A percentile compares a stretch with the other conserved stretches of the same genome.
Evolutionary conservation across 2,888 invertebrate genomes (phyloP).

Genomic region (Cataglyphis livida): DNA sequence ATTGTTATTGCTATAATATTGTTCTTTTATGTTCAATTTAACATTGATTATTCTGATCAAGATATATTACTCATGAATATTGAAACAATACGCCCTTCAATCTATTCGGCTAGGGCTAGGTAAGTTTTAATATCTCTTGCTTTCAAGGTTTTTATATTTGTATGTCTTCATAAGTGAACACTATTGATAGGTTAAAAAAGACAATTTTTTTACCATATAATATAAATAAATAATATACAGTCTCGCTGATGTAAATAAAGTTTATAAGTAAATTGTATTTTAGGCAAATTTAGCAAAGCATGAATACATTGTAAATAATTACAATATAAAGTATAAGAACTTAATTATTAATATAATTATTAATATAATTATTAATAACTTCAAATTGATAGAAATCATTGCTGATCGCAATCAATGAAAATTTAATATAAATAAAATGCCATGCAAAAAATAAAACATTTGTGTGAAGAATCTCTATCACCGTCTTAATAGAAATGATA

Average conservation of each 20-base stretch:
- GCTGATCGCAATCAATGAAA: background rate
- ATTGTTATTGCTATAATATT: background rate
- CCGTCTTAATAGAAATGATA: background rate
- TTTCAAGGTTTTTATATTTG: conserved; percentile 4
- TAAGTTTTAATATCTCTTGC: conserved; percentile 1
- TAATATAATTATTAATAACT: conserved; percentile 12
- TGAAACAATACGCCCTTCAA: background rate
- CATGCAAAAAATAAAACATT: background rate
- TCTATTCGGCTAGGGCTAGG: background rate
- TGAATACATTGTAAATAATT: background rate
- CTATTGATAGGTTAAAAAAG: background rate
- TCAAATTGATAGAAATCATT: background rate
- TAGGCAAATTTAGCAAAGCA: background rate
- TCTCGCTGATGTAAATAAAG: background rate
- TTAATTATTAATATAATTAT: background rate
- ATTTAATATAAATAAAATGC: conserved; percentile 1
- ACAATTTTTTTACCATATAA: background rate
- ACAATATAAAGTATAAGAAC: background rate
- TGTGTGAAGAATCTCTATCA: background rate
- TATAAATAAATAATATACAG: background rate
- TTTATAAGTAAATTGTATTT: background rate
- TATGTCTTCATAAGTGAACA: background rate
- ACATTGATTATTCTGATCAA: background rate
- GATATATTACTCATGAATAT: conserved; percentile 28
- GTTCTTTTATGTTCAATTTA: conserved; percentile 10